Evolutionary conservation across 2,113 vertebrate genomes (phyloP).

Genomic region (Rhinopomastus cyanomelas): DNA sequence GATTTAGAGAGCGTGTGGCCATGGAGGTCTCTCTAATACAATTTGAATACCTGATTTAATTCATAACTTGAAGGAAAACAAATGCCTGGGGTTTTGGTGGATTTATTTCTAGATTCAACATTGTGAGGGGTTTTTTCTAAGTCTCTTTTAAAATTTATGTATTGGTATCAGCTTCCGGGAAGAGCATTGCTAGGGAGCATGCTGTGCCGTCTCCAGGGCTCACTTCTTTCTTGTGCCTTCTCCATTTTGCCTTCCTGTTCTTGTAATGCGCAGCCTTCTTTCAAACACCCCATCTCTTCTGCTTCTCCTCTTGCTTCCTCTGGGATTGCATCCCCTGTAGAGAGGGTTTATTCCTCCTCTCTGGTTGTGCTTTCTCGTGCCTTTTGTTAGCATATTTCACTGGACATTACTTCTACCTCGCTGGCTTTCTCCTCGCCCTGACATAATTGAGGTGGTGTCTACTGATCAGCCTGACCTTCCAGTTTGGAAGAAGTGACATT

Average conservation of each 20-base stretch:
- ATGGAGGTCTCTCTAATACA: neutral
- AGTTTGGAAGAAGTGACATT: neutral
- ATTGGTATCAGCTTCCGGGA: neutral
- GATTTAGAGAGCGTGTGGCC: neutral
- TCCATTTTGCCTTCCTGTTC: neutral
- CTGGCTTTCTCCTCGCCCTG: neutral
- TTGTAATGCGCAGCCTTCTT: neutral
- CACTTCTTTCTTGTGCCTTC: neutral
- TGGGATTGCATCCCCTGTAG: neutral
- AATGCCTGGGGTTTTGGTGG: neutral
- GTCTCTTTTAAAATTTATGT: too few relatives aligned
- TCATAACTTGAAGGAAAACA: neutral
- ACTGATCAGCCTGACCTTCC: neutral
- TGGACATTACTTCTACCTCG: neutral
- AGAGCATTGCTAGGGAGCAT: neutral
- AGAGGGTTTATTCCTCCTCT: neutral
- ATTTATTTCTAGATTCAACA: neutral
- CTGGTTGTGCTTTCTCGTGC: neutral
- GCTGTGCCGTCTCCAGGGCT: fast-evolving
- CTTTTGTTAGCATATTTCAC: neutral
- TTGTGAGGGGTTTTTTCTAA: neutral
- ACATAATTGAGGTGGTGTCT: neutral
- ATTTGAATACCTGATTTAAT: neutral
- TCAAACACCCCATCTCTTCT: neutral
- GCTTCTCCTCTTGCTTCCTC: neutral